Evolutionary conservation across 2,888 invertebrate species (phyloP).

Genomic region (Clivina fossor): DNA sequence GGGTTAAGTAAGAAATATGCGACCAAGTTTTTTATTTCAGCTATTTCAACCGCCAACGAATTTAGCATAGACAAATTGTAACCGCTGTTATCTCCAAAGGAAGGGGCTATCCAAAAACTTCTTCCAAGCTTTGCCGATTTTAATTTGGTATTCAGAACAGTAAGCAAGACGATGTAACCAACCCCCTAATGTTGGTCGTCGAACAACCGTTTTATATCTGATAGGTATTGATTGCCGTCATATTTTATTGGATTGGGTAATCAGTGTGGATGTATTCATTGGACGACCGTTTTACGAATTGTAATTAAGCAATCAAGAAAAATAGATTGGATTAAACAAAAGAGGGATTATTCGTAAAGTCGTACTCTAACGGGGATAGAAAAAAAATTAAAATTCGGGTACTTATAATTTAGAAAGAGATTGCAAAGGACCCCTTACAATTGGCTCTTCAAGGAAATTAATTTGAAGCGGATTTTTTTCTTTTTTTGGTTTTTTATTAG

Average conservation of each 20-base stretch:
- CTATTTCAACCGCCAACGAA: constrained; percentile 5
- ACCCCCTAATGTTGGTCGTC: neutral
- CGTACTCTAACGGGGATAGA: constrained; percentile 17
- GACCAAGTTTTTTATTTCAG: constrained; percentile 43
- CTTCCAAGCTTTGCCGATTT: neutral
- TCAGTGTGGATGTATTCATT: constrained; percentile 26
- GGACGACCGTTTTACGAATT: constrained; percentile 14
- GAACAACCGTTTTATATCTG: constrained; percentile 7
- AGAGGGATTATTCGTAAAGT: constrained; percentile 17
- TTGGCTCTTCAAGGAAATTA: constrained; percentile 2
- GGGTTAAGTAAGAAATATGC: no score
- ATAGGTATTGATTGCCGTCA: constrained; percentile 31
- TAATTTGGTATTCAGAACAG: constrained; percentile 27
- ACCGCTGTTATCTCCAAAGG: neutral
- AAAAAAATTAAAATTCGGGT: constrained; percentile 21
- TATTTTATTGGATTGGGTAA: constrained; percentile 33
- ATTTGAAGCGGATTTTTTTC: constrained; percentile 9
- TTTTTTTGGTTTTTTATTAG: neutral
- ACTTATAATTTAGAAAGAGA: constrained; percentile 24
- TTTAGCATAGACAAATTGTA: neutral
- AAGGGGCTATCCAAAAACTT: neutral
- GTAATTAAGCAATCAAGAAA: constrained; percentile 31
- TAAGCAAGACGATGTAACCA: no score
- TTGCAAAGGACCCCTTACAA: neutral
- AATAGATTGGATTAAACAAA: constrained; percentile 26